phyloP scores from a whole-genome alignment of 1,140 invertebrate species.

The Camponotus floridanus region DNA sequence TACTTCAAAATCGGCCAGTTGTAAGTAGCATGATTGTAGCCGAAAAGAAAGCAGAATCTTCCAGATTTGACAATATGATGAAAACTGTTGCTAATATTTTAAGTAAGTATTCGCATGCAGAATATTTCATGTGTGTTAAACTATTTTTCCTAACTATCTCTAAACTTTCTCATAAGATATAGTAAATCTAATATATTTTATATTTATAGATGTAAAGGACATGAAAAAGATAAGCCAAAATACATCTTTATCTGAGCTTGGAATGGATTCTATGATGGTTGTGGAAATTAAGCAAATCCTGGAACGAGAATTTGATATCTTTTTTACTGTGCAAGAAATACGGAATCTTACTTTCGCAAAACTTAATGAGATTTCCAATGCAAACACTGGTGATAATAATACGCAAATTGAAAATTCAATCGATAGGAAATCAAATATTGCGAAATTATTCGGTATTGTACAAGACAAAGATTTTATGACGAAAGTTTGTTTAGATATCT shows the following conservation, averaged over 20 bases:
- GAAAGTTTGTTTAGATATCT: too few relatives aligned
- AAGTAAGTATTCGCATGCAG: slow-evolving; percentile 69
- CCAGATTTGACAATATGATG: slow-evolving; percentile 80
- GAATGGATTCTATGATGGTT: slow-evolving; percentile 94
- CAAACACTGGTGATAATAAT: slow-evolving; percentile 3
- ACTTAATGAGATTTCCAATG: slow-evolving; percentile 84
- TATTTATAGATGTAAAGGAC: slow-evolving; percentile 77
- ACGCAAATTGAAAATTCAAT: too few relatives aligned
- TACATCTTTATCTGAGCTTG: slow-evolving; percentile 90
- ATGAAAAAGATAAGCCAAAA: slow-evolving; percentile 88
- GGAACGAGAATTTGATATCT: slow-evolving; percentile 91
- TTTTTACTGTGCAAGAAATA: slow-evolving; percentile 90
- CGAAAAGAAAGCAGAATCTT: slow-evolving; percentile 84
- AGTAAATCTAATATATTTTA: background rate
- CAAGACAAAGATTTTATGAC: too few relatives aligned
- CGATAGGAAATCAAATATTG: too few relatives aligned
- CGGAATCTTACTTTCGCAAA: slow-evolving; percentile 87
- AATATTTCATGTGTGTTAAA: too few relatives aligned
- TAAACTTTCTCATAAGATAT: too few relatives aligned
- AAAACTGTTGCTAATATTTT: slow-evolving; percentile 85
- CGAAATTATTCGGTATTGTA: too few relatives aligned
- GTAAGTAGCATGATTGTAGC: slow-evolving; percentile 88
- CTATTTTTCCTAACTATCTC: too few relatives aligned
- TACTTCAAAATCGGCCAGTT: slow-evolving; percentile 87
- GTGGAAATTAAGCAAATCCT: slow-evolving; percentile 93